phyloP scores from a whole-genome alignment of 1,140 invertebrate species.

The Eurytemora carolleeae region DNA sequence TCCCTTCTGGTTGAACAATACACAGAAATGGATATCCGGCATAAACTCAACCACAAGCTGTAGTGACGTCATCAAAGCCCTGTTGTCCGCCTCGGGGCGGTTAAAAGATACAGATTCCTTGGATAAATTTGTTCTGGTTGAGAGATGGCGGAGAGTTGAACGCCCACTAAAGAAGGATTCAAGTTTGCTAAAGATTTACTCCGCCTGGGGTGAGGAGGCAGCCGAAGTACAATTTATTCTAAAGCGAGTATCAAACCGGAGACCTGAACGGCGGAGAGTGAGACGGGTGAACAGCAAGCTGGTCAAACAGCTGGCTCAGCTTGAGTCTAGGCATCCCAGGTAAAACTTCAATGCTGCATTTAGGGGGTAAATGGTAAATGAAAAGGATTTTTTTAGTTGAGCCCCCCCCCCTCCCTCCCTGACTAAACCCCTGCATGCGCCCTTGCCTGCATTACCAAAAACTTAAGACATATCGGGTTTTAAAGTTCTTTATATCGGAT shows the following conservation, averaged over 20 bases:
- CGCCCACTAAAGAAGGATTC: slow-evolving; percentile 42
- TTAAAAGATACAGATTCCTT: slow-evolving; percentile 19
- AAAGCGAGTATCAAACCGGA: not conserved
- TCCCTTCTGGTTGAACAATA: slow-evolving; percentile 50
- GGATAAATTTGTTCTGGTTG: slow-evolving; percentile 23
- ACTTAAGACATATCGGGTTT: too few relatives aligned
- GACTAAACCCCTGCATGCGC: too few relatives aligned
- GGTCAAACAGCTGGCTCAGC: not conserved
- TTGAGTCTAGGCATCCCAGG: not conserved
- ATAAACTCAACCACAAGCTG: slow-evolving; percentile 51
- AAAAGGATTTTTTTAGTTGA: too few relatives aligned
- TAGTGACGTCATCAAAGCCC: slow-evolving; percentile 46
- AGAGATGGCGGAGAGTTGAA: slow-evolving; percentile 38
- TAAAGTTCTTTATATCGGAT: too few relatives aligned
- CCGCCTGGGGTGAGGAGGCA: slow-evolving; percentile 1
- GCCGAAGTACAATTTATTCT: not conserved
- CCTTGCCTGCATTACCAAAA: too few relatives aligned
- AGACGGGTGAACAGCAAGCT: not conserved
- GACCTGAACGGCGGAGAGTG: not conserved
- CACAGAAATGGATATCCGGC: slow-evolving; percentile 54
- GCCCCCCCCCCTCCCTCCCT: too few relatives aligned
- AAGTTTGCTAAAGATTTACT: slow-evolving; percentile 41
- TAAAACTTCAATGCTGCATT: too few relatives aligned
- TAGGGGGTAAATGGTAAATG: too few relatives aligned
- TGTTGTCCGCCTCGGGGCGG: slow-evolving; percentile 27